These are phyloP conservation scores for Campylorhamphus procurvoides DNA, from an alignment of 2,113 vertebrate genomes.

Conservation along the genomic window DNA sequence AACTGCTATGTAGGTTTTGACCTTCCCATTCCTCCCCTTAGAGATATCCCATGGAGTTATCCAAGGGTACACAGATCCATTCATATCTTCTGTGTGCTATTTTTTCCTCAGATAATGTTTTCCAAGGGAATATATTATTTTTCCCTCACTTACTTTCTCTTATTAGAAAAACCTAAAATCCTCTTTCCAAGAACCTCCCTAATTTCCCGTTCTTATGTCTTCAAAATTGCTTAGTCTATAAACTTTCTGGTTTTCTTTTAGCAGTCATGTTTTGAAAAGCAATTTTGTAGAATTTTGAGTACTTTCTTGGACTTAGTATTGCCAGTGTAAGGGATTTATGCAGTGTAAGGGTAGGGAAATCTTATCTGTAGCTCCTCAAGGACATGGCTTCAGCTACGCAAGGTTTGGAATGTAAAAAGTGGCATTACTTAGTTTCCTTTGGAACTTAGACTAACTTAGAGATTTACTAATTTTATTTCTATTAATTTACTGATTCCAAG, in stretches of 20 bases:
- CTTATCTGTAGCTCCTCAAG: neutral
- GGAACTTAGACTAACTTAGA: neutral
- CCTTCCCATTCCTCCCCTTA: neutral
- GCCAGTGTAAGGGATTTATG: neutral
- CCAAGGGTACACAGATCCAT: neutral
- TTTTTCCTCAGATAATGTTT: neutral
- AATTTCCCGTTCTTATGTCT: neutral
- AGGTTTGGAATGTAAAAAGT: neutral
- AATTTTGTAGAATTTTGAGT: neutral
- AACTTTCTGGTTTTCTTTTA: neutral
- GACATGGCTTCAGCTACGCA: accelerated
- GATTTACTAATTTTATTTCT: neutral
- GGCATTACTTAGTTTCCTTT: neutral
- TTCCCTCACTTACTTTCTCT: neutral
- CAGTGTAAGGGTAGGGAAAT: neutral
- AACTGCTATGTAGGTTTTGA: neutral
- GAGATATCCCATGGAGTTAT: neutral
- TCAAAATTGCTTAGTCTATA: neutral
- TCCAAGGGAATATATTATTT: neutral
- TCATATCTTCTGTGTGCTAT: neutral
- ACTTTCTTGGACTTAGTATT: neutral
- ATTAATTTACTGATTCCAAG: neutral
- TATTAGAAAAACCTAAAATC: neutral
- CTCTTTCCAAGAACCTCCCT: neutral
- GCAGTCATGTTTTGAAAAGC: neutral